Percentiles rank a stretch among this genome's conserved stretches.
These are phyloP conservation scores for Diuraphis noxia DNA, from an alignment of 1,140 invertebrate species.

Conservation along the genomic window DNA sequence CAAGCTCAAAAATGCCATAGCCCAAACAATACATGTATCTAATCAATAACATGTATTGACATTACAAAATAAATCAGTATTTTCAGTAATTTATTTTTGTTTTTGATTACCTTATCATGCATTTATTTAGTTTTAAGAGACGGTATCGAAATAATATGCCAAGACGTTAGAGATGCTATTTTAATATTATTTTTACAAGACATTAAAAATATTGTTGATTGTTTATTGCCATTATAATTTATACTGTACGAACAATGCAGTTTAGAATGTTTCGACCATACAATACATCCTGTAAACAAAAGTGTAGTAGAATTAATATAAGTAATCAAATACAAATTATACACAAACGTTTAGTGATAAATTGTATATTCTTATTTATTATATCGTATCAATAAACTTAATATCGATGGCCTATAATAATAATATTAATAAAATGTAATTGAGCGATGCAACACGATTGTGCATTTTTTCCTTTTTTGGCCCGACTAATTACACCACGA, in stretches of 20 bases:
- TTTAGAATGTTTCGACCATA: too few relatives aligned
- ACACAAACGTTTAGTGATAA: neutral
- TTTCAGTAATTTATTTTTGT: neutral
- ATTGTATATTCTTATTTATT: neutral
- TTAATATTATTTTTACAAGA: neutral
- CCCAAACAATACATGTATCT: neutral
- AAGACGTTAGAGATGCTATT: too few relatives aligned
- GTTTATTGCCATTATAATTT: too few relatives aligned
- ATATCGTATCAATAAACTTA: neutral
- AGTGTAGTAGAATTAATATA: neutral
- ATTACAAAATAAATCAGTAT: neutral
- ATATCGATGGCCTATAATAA: neutral
- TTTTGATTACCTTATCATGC: neutral
- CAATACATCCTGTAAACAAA: neutral
- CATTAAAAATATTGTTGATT: neutral
- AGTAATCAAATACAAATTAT: too few relatives aligned
- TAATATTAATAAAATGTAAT: neutral
- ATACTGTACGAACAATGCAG: neutral
- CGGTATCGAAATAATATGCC: too few relatives aligned
- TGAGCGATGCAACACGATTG: too few relatives aligned
- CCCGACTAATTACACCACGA: too few relatives aligned
- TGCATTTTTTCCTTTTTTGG: too few relatives aligned
- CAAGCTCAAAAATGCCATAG: neutral
- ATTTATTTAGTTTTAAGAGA: neutral
- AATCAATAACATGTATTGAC: neutral